Evolutionary conservation across 2,888 invertebrate genomes (phyloP).

Genomic region (Apodemia mormo): DNA sequence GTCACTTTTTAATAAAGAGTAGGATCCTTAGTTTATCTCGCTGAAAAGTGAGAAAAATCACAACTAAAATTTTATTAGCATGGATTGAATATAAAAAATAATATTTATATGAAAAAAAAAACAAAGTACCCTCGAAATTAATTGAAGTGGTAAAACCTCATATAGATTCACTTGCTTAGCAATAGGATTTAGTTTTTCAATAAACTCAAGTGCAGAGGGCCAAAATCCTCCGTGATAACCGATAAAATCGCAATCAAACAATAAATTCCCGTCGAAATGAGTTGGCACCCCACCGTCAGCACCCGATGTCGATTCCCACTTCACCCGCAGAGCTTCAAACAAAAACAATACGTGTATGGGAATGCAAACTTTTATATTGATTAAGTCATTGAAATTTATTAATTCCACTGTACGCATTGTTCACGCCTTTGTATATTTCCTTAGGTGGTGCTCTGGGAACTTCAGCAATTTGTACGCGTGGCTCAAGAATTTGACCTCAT

Average conservation of each 20-base stretch:
- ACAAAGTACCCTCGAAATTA: constrained; percentile 19
- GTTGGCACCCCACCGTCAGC: constrained; percentile 53
- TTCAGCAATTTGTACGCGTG: constrained; percentile 76
- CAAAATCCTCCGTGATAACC: constrained; percentile 63
- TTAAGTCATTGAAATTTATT: constrained; percentile 74
- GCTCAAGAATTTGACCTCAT: constrained; percentile 59
- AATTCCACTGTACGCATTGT: constrained; percentile 60
- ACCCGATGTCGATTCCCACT: constrained; percentile 74
- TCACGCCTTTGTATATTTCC: constrained; percentile 57
- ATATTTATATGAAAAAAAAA: neutral
- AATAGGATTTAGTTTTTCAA: constrained; percentile 49
- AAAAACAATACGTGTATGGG: constrained; percentile 75
- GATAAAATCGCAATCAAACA: constrained; percentile 79
- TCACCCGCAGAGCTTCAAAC: constrained; percentile 58
- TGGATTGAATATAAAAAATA: too few relatives aligned
- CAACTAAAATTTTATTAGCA: too few relatives aligned
- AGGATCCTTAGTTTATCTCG: too few relatives aligned
- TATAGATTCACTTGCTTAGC: constrained; percentile 32
- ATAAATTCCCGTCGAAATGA: constrained; percentile 47
- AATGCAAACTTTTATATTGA: constrained; percentile 78
- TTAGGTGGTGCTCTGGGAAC: constrained; percentile 76
- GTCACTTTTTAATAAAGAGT: too few relatives aligned
- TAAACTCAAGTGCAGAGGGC: constrained; percentile 52
- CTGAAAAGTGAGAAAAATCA: too few relatives aligned
- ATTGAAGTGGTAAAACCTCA: constrained; percentile 30